These are phyloP conservation scores for Trichogramma pretiosum DNA, from an alignment of 1,140 invertebrate genomes.

Conservation along the genomic window DNA sequence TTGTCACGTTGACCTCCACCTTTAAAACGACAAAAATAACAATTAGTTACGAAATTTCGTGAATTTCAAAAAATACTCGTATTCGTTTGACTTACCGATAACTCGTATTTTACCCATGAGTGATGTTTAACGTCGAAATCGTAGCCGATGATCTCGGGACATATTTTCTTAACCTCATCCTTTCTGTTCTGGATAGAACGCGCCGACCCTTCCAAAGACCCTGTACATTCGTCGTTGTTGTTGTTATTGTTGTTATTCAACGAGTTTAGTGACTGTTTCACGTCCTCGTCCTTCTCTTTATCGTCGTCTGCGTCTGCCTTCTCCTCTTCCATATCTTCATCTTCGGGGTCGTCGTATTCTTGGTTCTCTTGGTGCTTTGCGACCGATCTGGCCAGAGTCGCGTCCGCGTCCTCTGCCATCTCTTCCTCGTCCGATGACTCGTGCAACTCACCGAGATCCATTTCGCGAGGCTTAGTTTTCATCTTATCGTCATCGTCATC, in stretches of 20 bases:
- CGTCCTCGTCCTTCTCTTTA: constrained; percentile 39
- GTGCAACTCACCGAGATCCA: constrained; percentile 45
- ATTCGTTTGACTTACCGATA: constrained; percentile 56
- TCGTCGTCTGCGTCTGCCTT: constrained; percentile 41
- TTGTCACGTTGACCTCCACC: constrained; percentile 57
- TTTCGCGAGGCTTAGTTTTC: constrained; percentile 12
- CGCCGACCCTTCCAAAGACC: neutral
- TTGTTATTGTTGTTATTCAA: constrained; percentile 36
- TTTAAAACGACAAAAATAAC: constrained; percentile 30
- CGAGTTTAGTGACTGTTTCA: constrained; percentile 4
- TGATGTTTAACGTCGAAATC: constrained; percentile 63
- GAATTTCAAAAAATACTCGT: no score
- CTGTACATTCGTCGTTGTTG: constrained; percentile 28
- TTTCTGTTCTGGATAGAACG: constrained; percentile 20
- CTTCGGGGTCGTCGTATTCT: constrained; percentile 74
- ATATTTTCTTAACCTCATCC: constrained; percentile 34
- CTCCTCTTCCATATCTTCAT: constrained; percentile 51
- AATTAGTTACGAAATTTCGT: constrained; percentile 4
- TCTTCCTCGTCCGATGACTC: constrained; percentile 57
- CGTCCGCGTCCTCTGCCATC: constrained; percentile 49
- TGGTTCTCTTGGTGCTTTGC: constrained; percentile 54
- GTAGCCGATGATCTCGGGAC: constrained; percentile 55
- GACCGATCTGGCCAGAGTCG: constrained; percentile 49
- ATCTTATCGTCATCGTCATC: constrained; percentile 24
- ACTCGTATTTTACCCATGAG: constrained; percentile 66